phyloP scores from a whole-genome alignment of 1,140 invertebrate genomes.

The Heterodera schachtii region DNA sequence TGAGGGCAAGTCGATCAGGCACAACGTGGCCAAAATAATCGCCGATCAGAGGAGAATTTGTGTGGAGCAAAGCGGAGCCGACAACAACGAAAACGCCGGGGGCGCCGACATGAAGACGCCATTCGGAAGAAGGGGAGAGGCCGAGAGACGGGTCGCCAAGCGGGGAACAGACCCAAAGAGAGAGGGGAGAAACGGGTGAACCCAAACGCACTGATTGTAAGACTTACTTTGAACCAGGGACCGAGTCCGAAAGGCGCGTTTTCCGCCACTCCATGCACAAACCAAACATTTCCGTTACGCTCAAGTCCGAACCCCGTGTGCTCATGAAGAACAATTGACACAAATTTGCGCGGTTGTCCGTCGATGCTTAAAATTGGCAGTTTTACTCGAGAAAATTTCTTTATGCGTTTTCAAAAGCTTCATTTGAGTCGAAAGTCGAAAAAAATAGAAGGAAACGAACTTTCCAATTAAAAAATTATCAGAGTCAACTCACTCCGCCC shows the following conservation, averaged over 20 bases:
- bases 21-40: constrained; percentile 30
- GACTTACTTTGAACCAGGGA: constrained; percentile 43
- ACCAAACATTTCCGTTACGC: constrained; percentile 42
- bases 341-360: constrained; percentile 41
- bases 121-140: constrained; percentile 21
- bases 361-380: constrained; percentile 37
- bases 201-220: neutral
- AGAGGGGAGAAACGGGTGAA: neutral
- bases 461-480: too few relatives aligned
- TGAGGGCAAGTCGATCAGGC: constrained; percentile 34
- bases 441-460: too few relatives aligned
- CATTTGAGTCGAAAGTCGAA: too few relatives aligned
- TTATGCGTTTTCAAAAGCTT: too few relatives aligned
- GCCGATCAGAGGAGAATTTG: constrained; percentile 38
- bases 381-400: neutral
- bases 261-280: constrained; percentile 48
- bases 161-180: neutral
- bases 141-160: constrained; percentile 2
- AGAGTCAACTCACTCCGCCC: constrained; percentile 36
- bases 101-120: constrained; percentile 38
- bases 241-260: constrained; percentile 47
- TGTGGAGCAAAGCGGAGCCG: constrained; percentile 31
- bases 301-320: constrained; percentile 44
- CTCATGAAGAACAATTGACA: constrained; percentile 46
- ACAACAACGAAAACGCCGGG: constrained; percentile 41